Percentiles rank a stretch among this genome's conserved stretches.
phyloP scores from a whole-genome alignment of 2,113 vertebrate species.

The Oxyura jamaicensis region DNA sequence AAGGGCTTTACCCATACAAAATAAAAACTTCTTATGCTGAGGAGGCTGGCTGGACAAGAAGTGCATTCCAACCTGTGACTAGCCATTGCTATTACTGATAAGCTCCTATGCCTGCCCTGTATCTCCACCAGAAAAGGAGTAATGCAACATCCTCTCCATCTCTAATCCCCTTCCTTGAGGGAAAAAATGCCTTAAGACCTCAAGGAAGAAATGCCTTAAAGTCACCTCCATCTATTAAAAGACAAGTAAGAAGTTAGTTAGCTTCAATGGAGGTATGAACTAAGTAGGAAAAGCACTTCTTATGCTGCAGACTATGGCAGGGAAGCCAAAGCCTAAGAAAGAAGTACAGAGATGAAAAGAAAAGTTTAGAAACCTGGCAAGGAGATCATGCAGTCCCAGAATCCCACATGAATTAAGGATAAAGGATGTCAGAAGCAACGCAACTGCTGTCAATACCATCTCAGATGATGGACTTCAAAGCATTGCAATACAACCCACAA shows the following conservation, averaged over 20 bases:
- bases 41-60: neutral
- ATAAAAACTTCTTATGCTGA: neutral
- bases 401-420: neutral
- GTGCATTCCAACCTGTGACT: neutral
- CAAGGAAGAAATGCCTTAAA: neutral
- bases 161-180: neutral
- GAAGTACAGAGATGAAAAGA: neutral
- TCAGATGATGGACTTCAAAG: neutral
- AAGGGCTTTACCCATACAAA: neutral
- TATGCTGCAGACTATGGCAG: rapidly evolving
- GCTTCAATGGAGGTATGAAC: neutral
- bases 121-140: neutral
- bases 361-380: neutral
- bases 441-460: neutral
- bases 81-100: neutral
- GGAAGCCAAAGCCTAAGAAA: neutral
- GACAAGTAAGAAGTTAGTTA: neutral
- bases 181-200: neutral
- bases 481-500: neutral
- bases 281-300: neutral
- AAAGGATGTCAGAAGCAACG: neutral
- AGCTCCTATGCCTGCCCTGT: rapidly evolving
- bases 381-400: neutral
- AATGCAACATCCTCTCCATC: neutral
- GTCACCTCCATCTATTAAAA: neutral